Conservation (phyloP, 2,113 vertebrate genomes). For the Chaetodon auriga region DNA sequence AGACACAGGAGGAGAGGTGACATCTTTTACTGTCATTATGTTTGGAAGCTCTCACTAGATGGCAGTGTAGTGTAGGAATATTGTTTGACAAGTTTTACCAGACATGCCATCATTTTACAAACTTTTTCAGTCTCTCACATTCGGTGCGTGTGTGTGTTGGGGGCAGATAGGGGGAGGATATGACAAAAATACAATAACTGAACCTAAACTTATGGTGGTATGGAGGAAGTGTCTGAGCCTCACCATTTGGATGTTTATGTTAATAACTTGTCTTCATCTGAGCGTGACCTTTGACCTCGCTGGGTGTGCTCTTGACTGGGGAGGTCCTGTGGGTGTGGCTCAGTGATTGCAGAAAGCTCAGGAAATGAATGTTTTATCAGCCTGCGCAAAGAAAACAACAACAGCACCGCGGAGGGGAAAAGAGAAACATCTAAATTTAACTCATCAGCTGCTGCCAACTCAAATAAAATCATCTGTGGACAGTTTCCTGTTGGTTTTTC, state of each 20-base stretch:
- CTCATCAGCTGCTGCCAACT: constrained; percentile 68
- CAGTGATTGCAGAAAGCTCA: constrained; percentile 62
- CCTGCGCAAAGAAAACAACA: constrained; percentile 73
- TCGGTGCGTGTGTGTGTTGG: constrained; percentile 11
- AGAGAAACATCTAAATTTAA: constrained; percentile 75
- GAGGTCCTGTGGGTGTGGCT: constrained; percentile 71
- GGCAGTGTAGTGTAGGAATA: constrained; percentile 75
- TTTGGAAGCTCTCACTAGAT: constrained; percentile 75
- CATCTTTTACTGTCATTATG: constrained; percentile 47
- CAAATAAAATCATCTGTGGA: constrained; percentile 62
- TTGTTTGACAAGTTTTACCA: constrained; percentile 53
- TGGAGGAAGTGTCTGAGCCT: constrained; percentile 16
- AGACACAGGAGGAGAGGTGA: constrained; percentile 26
- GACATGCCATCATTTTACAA: constrained; percentile 50
- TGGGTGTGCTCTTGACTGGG: constrained; percentile 48
- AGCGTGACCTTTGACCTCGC: constrained; percentile 62
- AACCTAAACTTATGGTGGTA: not conserved
- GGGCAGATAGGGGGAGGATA: constrained; percentile 1
- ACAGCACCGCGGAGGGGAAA: constrained; percentile 54
- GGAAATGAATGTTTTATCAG: constrained; percentile 85
- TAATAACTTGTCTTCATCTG: constrained; percentile 37
- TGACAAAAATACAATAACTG: constrained; percentile 22
- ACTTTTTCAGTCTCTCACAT: constrained; percentile 30
- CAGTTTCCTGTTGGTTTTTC: constrained; percentile 64
- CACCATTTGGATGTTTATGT: constrained; percentile 53